Evolutionary conservation across 30 jellyfish, hydroid and myxozoan genomes (phyloP), one percentile per base, ranked within the genome.

Genomic region (Cassiopea xamachana): DNA sequence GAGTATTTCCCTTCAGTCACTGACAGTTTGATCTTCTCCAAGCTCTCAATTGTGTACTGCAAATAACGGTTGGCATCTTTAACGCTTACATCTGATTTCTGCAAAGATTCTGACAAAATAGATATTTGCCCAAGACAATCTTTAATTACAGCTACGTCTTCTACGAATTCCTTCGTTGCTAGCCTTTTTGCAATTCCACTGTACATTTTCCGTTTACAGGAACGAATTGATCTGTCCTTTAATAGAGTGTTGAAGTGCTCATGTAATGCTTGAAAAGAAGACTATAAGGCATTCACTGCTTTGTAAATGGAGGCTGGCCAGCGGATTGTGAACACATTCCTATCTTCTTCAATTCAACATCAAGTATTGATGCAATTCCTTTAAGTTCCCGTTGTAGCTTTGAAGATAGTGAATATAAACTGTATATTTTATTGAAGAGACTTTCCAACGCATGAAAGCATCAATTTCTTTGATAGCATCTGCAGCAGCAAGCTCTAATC

Each of bases 221-320:
- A 58, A 0, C 9, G 16, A 17, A 18, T 75, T 8, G 48, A 27
- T 48, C 7, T 73, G 60, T 46, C 75, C 92, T 16, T 55, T 10
- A 10, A 6, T 10, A 55, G 12, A 55, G 64, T 55, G 64, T 10
- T 55, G 64, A 55, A 55, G 12, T 55, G 64, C 64, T 55, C 64
- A 85, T 16, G 78, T 19, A 83, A 46, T 83, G 91, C 91, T 9
- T 86, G 91, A 51, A 44, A 83, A 5, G 72, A 44, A 44, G 46
- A 48, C 91, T 85, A 83, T 50, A 81, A 75, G 60, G 97, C 87
- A 49, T 51, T 46, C 4, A 90, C 95, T 1, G 97, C 79, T 74
- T 96, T 73, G 90, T 73, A 90, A 48, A 89, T 69, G 73, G 87
- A 74, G 62, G 97, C 83, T 69, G 83, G 92, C 97, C 89, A 83